These are phyloP conservation scores for Cantharis lateralis DNA, from an alignment of 2,888 invertebrate genomes.

Conservation along the genomic window DNA sequence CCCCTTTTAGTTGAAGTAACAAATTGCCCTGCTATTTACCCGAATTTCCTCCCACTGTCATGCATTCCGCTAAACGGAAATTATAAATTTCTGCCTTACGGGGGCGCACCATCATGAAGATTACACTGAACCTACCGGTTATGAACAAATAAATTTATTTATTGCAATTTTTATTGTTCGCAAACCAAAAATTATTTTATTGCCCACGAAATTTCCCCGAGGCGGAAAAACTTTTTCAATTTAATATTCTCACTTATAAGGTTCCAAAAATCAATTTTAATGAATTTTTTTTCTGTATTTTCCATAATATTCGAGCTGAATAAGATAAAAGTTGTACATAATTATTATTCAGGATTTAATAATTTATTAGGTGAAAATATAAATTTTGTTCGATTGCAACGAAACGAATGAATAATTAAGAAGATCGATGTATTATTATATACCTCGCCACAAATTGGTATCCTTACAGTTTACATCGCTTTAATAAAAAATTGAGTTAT, in stretches of 20 bases:
- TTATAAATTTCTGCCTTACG: conserved; percentile 42
- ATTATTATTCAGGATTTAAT: not conserved
- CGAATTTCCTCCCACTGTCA: conserved; percentile 43
- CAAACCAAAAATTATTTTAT: not conserved
- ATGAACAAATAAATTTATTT: conserved; percentile 18
- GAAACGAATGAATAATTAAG: not conserved
- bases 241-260: not conserved
- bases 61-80: conserved; percentile 45
- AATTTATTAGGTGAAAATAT: not conserved
- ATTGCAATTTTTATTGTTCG: not conserved
- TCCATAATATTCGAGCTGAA: not conserved
- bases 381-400: not conserved
- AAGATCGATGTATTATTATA: not conserved
- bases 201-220: not conserved
- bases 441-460: not conserved
- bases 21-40: conserved; percentile 45
- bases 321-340: not conserved
- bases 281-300: not conserved
- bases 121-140: conserved; percentile 14
- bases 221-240: not conserved
- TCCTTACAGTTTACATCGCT: not conserved
- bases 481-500: not conserved
- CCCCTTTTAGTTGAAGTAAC: conserved; percentile 31
- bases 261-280: not conserved
- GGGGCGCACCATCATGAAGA: conserved; percentile 16